Evolutionary conservation across 1,140 invertebrate genomes (phyloP).

Genomic region (Polyergus mexicanus): DNA sequence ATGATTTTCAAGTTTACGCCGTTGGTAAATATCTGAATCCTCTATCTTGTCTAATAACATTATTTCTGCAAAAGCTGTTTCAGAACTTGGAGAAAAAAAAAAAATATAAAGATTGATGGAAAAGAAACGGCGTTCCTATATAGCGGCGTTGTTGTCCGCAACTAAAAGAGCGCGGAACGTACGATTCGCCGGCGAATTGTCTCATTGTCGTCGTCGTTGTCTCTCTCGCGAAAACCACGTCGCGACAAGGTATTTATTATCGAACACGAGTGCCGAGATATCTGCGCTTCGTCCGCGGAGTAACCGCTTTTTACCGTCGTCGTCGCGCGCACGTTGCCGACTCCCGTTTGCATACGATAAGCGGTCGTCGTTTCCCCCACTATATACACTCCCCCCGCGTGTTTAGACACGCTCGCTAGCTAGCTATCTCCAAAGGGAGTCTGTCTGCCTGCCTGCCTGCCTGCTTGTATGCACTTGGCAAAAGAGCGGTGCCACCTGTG

Average conservation of each 20-base stretch:
- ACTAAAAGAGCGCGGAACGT: constrained; percentile 9
- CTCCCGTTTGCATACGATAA: constrained; percentile 59
- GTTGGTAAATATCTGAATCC: background rate
- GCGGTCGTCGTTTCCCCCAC: constrained; percentile 53
- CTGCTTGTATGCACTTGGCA: constrained; percentile 70
- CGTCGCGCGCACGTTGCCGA: constrained; percentile 54
- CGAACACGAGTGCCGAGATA: constrained; percentile 68
- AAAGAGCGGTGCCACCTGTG: constrained; percentile 80
- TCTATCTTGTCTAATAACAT: background rate
- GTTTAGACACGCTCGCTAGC: constrained; percentile 58
- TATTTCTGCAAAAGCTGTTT: background rate
- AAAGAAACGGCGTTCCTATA: background rate
- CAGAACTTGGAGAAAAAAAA: background rate
- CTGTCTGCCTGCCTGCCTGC: constrained; percentile 63
- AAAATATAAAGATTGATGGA: background rate
- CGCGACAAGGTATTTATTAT: constrained; percentile 73
- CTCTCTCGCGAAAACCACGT: constrained; percentile 66
- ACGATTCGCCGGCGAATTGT: background rate
- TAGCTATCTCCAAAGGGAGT: constrained; percentile 69
- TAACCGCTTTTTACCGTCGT: constrained; percentile 54
- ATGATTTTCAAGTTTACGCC: background rate
- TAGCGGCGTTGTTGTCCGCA: background rate
- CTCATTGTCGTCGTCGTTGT: constrained; percentile 51
- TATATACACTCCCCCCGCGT: background rate
- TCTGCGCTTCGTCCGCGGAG: constrained; percentile 37